Evolutionary conservation across 2,888 invertebrate genomes (phyloP).

Genomic region (Pegoplata infirma): DNA sequence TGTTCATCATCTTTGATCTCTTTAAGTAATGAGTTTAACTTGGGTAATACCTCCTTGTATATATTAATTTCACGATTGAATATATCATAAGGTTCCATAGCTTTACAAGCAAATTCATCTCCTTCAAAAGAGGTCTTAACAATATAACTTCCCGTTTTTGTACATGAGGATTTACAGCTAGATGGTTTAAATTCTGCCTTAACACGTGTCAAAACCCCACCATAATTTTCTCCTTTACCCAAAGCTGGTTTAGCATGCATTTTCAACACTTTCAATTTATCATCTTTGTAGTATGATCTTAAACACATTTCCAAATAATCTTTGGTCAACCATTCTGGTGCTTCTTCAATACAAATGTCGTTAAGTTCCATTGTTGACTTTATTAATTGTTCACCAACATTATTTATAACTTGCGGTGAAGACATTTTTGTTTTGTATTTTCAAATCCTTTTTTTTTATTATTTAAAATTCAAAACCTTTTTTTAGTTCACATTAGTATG

Average conservation of each 20-base stretch:
- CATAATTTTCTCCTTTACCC: conserved; percentile 76
- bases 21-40: conserved; percentile 69
- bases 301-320: conserved; percentile 69
- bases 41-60: conserved; percentile 74
- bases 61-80: conserved; percentile 76
- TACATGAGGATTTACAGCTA: conserved; percentile 39
- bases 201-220: conserved; percentile 72
- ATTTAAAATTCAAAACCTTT: too few relatives aligned
- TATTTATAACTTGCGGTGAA: conserved; percentile 67
- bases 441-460: too few relatives aligned
- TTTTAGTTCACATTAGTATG: conserved; percentile 8
- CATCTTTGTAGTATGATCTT: conserved; percentile 68
- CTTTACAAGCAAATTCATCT: conserved; percentile 69
- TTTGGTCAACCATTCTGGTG: conserved; percentile 72
- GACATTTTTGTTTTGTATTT: too few relatives aligned
- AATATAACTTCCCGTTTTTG: conserved; percentile 69
- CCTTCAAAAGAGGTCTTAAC: conserved; percentile 74
- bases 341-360: conserved; percentile 52
- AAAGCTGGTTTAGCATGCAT: conserved; percentile 69
- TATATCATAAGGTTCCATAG: conserved; percentile 74
- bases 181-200: conserved; percentile 65
- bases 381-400: conserved; percentile 61
- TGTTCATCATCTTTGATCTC: conserved; percentile 71
- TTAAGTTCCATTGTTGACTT: neutral
- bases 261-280: conserved; percentile 65